Evolutionary conservation across 2,888 invertebrate species (phyloP), one percentile per base, ranked within the genome.

Genomic region (Portevinia maculata): DNA sequence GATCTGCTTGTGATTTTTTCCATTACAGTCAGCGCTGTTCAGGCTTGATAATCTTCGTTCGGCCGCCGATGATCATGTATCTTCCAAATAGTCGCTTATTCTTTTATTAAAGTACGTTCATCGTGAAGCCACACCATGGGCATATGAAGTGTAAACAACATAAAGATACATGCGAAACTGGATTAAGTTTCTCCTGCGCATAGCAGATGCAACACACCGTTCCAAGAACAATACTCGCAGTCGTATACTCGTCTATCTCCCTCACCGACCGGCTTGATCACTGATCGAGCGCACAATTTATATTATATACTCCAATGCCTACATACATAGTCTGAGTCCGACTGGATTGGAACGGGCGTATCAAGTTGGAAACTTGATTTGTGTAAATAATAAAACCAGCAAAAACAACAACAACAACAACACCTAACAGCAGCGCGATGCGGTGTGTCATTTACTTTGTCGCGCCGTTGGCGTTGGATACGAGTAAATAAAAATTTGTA

Each of bases 381-480:
- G 83, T 78, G 83, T 83, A 83, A 83, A 83, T 83, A 83, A 78
- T 67, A 73, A 83, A 78, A 67, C 46, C 57, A 39, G 59, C 64
- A 60, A 62, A 34, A 64, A 53, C 62, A 39, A 28, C 39, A 37
- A 62, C 44, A 39, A 55, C 53, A 48, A 39, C 34, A 46, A 50
- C 48, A 48, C 11, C 19, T 19, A 21, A 9, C 67, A 41, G 52
- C 64, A 55, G 17, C 46, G 19, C 69, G 44, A 48, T 50, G 21
- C 75, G 76, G 83, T 78, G 78, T 83, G 83, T 83, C 83, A 83
- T 83, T 83, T 78, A 83, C 78, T 83, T 65, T 83, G 83, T 83
- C 83, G 76, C 83, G 71, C 71, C 60, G 78, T 78, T 73, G 78
- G 78, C 83, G 78, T 65, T 60, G 78, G 60, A 78, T 67, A 83